phyloP scores from a whole-genome alignment of 2,113 vertebrate genomes.

The Eonycteris spelaea region DNA sequence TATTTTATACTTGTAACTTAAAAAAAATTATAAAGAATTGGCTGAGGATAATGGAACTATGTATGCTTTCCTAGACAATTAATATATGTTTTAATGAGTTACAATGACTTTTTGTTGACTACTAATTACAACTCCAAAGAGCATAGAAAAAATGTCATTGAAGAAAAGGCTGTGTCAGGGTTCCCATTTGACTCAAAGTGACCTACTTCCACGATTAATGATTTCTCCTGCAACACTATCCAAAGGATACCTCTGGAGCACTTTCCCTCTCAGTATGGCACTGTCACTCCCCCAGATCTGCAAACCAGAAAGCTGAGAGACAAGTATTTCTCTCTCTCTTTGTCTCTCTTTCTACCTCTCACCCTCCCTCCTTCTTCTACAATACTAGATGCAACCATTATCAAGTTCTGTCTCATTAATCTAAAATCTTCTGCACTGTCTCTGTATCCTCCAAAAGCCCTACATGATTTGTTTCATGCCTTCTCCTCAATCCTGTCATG shows the following conservation, averaged over 20 bases:
- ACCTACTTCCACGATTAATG: not conserved
- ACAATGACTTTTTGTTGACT: not conserved
- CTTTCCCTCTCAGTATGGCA: not conserved
- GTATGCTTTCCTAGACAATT: not conserved
- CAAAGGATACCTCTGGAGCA: not conserved
- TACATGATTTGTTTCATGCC: not conserved
- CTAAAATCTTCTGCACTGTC: not conserved
- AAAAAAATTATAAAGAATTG: not conserved
- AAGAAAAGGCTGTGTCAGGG: not conserved
- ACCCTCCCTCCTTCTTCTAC: not conserved
- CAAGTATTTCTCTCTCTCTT: not conserved
- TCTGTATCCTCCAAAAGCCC: not conserved
- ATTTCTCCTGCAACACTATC: not conserved
- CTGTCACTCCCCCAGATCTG: not conserved
- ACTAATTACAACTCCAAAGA: not conserved
- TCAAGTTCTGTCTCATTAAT: not conserved
- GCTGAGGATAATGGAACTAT: not conserved
- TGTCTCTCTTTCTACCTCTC: not conserved
- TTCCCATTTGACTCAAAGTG: not conserved
- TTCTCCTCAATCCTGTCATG: not conserved
- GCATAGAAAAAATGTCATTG: not conserved
- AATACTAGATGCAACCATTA: not conserved
- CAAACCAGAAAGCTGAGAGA: not conserved
- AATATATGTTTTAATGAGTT: not conserved
- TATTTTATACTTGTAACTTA: not conserved